Evolutionary conservation across 1,140 invertebrate species (phyloP).

Genomic region (Acromyrmex echinatior): DNA sequence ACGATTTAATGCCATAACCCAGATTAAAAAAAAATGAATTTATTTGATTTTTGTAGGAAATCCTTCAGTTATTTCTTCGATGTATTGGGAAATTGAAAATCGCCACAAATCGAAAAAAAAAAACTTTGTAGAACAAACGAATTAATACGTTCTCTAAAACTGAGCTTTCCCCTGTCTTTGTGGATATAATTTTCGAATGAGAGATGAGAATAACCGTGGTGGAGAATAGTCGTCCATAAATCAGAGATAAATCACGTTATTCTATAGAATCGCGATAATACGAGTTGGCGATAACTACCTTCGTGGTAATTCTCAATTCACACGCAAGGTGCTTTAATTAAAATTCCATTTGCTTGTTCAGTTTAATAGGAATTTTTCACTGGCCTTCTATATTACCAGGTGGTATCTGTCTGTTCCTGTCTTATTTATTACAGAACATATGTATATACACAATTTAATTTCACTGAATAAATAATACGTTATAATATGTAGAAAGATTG

Average conservation of each 20-base stretch:
- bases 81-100: not conserved
- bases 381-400: slow-evolving; percentile 9
- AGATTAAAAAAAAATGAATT: no score
- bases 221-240: slow-evolving; percentile 36
- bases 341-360: slow-evolving; percentile 53
- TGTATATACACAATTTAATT: not conserved
- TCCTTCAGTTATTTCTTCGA: not conserved
- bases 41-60: no score
- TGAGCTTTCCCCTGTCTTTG: not conserved
- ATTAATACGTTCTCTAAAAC: not conserved
- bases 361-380: slow-evolving; percentile 35
- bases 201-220: slow-evolving; percentile 7
- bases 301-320: slow-evolving; percentile 51
- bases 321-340: slow-evolving; percentile 56
- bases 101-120: not conserved
- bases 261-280: slow-evolving; percentile 58
- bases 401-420: not conserved
- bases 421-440: not conserved
- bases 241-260: slow-evolving; percentile 43
- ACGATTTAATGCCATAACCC: no score
- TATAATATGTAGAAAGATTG: not conserved
- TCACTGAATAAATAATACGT: not conserved
- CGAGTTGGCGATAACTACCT: slow-evolving; percentile 32
- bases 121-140: not conserved
- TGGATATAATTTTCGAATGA: slow-evolving; percentile 3